Evolutionary conservation across 2,113 vertebrate genomes (phyloP), one percentile per base, ranked within the genome.

Genomic region (Zeus faber): DNA sequence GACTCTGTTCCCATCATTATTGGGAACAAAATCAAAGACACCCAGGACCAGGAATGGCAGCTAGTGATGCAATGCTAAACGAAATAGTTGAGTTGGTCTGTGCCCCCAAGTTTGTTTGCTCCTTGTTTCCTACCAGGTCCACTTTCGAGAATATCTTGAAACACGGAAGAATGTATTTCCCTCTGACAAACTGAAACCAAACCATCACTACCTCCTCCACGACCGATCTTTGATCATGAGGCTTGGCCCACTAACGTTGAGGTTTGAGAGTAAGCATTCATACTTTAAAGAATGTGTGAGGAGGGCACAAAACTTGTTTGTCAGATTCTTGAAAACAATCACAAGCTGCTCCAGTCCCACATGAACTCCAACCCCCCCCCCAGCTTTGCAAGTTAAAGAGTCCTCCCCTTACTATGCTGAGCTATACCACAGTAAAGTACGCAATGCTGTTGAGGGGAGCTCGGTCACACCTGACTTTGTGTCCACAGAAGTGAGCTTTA

Each of bases 131-230:
- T 62, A n/a, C 17, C 23, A 33, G 43, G 41, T 58, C 14, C 9
- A 31, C 2, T 47, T 69, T 18, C 4, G 2, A 5, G 65, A 74
- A 2, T 65, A 69, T 61, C 17, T 69, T 14, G 48, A 62, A 25
- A 58, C 47, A 65, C 56, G 65, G 18, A 62, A 62, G 25, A 13
- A 56, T 4, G 13, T 54, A 10, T 67, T 62, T 67, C 49, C 53
- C 49, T 33, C 33, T 24, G 24, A 67, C 2, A n/a, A 20, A 26
- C 44, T 67, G 10, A 72, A 72, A 62, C 58, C 49, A 11, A 72
- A 72, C n/a, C 57, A 74, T 27, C 63, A 72, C 37, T 58, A 72
- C 26, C 18, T 72, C 13, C 25, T 50, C 18, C 54, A 72, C 20
- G 62, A 62, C 13, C 20, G 58, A 17, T 23, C 48, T 22, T 39